Conservation (phyloP, 53 echinoderm and acorn worm genomes). For the Mesocentrotus franciscanus region DNA sequence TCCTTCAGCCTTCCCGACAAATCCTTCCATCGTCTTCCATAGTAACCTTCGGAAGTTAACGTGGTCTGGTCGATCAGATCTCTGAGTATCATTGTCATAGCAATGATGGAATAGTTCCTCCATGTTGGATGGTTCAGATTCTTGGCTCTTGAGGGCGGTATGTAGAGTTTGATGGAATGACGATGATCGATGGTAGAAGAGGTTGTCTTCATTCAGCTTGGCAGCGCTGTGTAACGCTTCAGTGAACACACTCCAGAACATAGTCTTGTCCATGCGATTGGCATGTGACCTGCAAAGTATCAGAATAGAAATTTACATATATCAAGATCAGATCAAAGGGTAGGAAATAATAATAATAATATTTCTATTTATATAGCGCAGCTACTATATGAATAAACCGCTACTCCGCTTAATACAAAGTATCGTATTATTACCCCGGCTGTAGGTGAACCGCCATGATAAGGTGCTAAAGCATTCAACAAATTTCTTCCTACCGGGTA, state of each 20-base stretch:
- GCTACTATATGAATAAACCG: no score
- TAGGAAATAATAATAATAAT: no score
- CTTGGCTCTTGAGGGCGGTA: neutral
- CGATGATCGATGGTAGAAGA: slow-evolving; percentile 33
- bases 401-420: no score
- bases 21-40: slow-evolving; percentile 67
- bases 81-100: slow-evolving; percentile 9
- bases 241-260: slow-evolving; percentile 84
- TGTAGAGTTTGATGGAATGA: slow-evolving; percentile 28
- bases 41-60: slow-evolving; percentile 76
- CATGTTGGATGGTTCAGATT: neutral
- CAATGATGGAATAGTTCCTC: slow-evolving; percentile 66
- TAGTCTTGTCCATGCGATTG: slow-evolving; percentile 83
- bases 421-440: no score
- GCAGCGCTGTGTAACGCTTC: slow-evolving; percentile 72
- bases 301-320: neutral
- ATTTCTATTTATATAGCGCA: no score
- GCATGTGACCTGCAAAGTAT: slow-evolving; percentile 80
- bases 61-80: slow-evolving; percentile 81
- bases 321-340: no score
- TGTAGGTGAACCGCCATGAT: no score
- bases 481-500: no score
- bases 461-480: no score
- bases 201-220: slow-evolving; percentile 47
- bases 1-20: slow-evolving; percentile 83